Evolutionary conservation across 2,888 invertebrate species (phyloP).

Genomic region (Drosophila prolongata): DNA sequence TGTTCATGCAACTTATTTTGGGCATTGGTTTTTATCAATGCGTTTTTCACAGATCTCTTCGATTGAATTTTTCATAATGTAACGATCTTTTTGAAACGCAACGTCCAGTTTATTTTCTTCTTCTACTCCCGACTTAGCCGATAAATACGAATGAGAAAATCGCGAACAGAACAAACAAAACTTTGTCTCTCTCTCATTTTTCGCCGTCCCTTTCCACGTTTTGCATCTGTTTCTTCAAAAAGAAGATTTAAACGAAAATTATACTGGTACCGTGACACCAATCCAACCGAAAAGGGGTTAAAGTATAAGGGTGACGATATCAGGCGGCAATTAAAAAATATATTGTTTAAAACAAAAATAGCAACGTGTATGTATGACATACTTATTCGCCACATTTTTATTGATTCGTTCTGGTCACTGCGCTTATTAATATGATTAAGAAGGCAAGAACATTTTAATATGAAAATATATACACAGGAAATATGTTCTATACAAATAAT

Average conservation of each 20-base stretch:
- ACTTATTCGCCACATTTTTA: not conserved
- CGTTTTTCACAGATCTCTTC: constrained; percentile 11
- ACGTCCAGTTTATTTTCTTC: constrained; percentile 40
- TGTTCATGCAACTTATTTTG: constrained; percentile 14
- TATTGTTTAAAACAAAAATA: not conserved
- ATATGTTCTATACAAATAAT: constrained; percentile 2
- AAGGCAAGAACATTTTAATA: not conserved
- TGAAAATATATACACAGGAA: not conserved
- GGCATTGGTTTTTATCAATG: constrained; percentile 21
- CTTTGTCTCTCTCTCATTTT: constrained; percentile 1
- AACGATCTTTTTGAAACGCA: constrained; percentile 45
- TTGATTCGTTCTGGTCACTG: constrained; percentile 3
- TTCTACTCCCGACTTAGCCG: constrained; percentile 31
- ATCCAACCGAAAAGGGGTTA: constrained; percentile 3
- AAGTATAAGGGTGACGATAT: constrained; percentile 7
- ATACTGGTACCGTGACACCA: constrained; percentile 29
- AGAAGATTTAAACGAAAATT: constrained; percentile 30
- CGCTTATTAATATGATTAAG: constrained; percentile 4
- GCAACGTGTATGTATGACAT: not conserved
- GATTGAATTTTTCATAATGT: constrained; percentile 32
- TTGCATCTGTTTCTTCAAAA: constrained; percentile 41
- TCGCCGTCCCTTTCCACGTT: constrained; percentile 2
- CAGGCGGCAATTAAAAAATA: not conserved
- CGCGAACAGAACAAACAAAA: constrained; percentile 18
- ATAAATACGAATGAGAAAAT: constrained; percentile 34